Base-by-base conservation (phyloP, 2,797 vertebrate species). In the Eulemur mongoz region DNA sequence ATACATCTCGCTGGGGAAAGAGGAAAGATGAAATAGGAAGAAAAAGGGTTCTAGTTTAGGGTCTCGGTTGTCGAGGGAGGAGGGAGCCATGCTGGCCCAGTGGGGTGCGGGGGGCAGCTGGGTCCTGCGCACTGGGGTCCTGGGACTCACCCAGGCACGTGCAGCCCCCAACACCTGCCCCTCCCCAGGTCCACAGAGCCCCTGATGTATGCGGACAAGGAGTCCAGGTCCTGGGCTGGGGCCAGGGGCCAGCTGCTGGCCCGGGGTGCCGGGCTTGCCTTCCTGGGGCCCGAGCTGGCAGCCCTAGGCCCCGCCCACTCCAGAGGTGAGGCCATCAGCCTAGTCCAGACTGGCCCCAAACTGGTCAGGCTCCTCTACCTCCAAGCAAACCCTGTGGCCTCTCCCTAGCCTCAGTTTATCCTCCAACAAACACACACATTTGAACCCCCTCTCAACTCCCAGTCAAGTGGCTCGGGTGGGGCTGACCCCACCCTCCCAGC, bases 11-110 rank as follows among this genome's bases (percentile, higher is more conserved):
- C 96, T 97, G 80, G 89, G 95, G 93, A 81, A 92, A 91, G 75
- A 96, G 92, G 45, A 92, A 94, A 95, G 94, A 97, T 72, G 82
- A 93, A 5, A 84, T 18, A 86, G 67, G 27, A 94, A 97, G 97
- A 83, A 84, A 57, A 63, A 45, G 3, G 7, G 3, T 45, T 86
- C 81, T 35, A 20, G 1, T 90, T 84, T 79, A 23, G 14, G 45
- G 35, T 25, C 61, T 35, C 20, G 18, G 43, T 0, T 80, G 75
- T 27, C 50, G 70, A 72, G 54, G 87, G 83, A 57, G 54, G 61
- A 75, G 15, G 32, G 85, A 25, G n/a, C 14, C 5, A 2, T 0
- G 22, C 63, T 5, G 20, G 35, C 25, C 25, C 14, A 17, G 32
- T 2, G n/a, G 12, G 17, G 0, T 14, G 20, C 14, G 43, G 7